Conservation (phyloP, 2,113 vertebrate genomes). For the Nematolebias whitei region DNA sequence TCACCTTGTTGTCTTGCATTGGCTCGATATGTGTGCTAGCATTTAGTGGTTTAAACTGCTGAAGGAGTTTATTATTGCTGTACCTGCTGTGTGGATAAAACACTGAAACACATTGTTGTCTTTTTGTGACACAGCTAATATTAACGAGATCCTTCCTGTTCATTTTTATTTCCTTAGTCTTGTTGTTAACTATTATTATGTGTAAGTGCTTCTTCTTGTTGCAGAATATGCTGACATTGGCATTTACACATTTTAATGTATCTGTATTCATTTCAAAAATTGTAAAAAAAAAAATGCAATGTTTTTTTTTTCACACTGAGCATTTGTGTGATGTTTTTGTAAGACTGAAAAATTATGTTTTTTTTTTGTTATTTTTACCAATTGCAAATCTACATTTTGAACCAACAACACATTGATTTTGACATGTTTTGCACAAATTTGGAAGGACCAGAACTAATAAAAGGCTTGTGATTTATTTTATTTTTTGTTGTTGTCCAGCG, state of each 20-base stretch:
- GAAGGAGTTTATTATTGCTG: slow-evolving; percentile 68
- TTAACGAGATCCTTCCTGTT: slow-evolving; percentile 44
- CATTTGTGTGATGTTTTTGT: slow-evolving; percentile 65
- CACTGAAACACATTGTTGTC: slow-evolving; percentile 70
- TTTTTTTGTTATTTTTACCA: slow-evolving; percentile 63
- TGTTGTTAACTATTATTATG: slow-evolving; percentile 41
- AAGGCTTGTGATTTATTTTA: slow-evolving; percentile 42
- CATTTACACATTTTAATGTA: slow-evolving; percentile 36
- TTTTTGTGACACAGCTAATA: slow-evolving; percentile 73
- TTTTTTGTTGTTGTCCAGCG: slow-evolving; percentile 35
- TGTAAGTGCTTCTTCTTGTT: slow-evolving; percentile 41
- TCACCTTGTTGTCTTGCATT: slow-evolving; percentile 75
- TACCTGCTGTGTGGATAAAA: slow-evolving; percentile 59
- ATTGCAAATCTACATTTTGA: slow-evolving; percentile 16
- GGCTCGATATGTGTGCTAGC: slow-evolving; percentile 71
- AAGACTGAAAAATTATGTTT: slow-evolving; percentile 52
- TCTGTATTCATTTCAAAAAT: slow-evolving; percentile 45
- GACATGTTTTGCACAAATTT: slow-evolving; percentile 55
- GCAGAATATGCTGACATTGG: slow-evolving; percentile 20
- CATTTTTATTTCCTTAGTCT: slow-evolving; percentile 50
- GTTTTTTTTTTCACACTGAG: slow-evolving; percentile 49
- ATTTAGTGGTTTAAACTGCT: slow-evolving; percentile 66
- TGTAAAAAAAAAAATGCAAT: slow-evolving; percentile 50
- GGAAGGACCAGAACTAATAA: slow-evolving; percentile 49
- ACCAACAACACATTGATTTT: slow-evolving; percentile 50